These are phyloP conservation scores for Maniola jurtina DNA, from an alignment of 1,140 invertebrate genomes.

Conservation along the genomic window DNA sequence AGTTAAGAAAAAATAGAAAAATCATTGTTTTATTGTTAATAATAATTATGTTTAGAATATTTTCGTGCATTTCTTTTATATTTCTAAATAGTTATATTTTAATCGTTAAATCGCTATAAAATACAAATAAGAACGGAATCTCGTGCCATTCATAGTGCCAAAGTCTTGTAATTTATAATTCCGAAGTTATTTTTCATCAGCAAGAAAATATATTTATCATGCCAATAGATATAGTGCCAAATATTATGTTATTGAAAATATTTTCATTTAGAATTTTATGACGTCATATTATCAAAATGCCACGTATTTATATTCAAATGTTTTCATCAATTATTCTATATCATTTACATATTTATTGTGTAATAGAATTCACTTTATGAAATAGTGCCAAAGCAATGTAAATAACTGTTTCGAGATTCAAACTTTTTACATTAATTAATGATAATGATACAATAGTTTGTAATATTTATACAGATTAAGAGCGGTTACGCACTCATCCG, in stretches of 20 bases:
- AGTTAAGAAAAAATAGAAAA: not conserved
- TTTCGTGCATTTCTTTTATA: not conserved
- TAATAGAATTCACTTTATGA: not conserved
- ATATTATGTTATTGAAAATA: no score
- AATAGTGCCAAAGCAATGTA: conserved; percentile 23
- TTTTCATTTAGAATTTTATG: no score
- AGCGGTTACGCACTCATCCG: no score
- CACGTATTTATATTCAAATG: no score
- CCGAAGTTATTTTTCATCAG: not conserved
- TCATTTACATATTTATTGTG: no score
- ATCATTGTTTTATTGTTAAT: no score
- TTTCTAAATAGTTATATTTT: not conserved
- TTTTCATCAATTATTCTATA: no score
- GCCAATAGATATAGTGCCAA: no score
- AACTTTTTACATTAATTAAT: not conserved
- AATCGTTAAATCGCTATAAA: not conserved
- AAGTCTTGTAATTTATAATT: not conserved
- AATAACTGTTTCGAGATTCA: conserved; percentile 11
- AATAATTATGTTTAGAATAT: not conserved
- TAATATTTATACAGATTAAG: conserved; percentile 7
- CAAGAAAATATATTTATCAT: no score
- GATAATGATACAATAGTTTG: conserved; percentile 13
- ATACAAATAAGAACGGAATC: not conserved
- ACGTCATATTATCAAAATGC: no score
- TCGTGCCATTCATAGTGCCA: not conserved